These are phyloP conservation scores for Speoplatyrhinus poulsoni DNA, from an alignment of 2,113 vertebrate species.

Conservation along the genomic window DNA sequence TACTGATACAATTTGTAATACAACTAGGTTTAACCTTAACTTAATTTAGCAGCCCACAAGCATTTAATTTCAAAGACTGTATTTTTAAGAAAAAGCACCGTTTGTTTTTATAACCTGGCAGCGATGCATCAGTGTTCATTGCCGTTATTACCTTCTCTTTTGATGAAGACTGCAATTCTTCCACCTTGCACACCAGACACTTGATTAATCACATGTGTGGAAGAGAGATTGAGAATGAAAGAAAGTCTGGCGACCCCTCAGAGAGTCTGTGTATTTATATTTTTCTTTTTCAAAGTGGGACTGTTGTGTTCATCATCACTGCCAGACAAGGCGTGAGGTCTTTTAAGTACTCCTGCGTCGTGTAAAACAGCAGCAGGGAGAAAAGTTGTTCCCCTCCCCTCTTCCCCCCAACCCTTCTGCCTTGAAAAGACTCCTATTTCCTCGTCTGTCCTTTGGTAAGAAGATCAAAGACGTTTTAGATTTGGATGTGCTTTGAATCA, in stretches of 20 bases:
- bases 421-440: conserved; percentile 56
- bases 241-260: conserved; percentile 68
- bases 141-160: conserved; percentile 41
- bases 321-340: conserved; percentile 51
- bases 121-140: conserved; percentile 23
- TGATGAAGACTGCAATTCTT: conserved; percentile 35
- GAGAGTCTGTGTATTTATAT: conserved; percentile 53
- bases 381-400: conserved; percentile 33
- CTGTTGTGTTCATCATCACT: conserved; percentile 66
- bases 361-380: conserved; percentile 48
- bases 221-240: conserved; percentile 52
- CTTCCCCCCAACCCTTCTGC: neutral
- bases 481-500: conserved; percentile 61
- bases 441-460: conserved; percentile 52
- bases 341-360: conserved; percentile 46
- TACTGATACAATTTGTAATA: neutral
- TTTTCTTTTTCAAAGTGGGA: conserved; percentile 75
- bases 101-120: conserved; percentile 19
- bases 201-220: conserved; percentile 63
- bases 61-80: neutral
- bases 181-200: conserved; percentile 32
- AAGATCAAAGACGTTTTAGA: conserved; percentile 67
- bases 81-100: neutral
- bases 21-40: neutral
- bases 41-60: neutral